These are phyloP conservation scores for Gasterosteus aculeatus DNA, from an alignment of 2,113 vertebrate species.

Conservation along the genomic window DNA sequence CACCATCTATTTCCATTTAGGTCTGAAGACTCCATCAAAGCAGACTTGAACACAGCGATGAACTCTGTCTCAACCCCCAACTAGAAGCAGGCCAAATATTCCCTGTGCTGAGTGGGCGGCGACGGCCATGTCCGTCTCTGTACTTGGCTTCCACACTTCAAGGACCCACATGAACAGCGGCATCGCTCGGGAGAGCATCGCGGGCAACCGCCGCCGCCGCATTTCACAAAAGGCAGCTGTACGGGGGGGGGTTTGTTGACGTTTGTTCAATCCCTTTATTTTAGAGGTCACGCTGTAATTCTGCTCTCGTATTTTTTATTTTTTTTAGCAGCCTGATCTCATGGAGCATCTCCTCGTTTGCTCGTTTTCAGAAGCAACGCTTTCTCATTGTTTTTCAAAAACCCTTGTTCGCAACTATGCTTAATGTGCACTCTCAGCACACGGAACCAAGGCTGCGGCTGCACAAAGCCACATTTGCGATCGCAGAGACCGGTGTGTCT, in stretches of 20 bases:
- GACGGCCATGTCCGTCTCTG: slow-evolving; percentile 10
- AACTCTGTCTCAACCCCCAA: not conserved
- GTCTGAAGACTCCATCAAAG: not conserved
- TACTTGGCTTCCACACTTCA: slow-evolving; percentile 46
- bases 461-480: not conserved
- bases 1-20: not conserved
- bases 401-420: not conserved
- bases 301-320: not conserved
- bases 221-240: slow-evolving; percentile 2
- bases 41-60: not conserved
- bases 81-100: not conserved
- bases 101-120: slow-evolving; percentile 31
- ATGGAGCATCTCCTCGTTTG: not conserved
- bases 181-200: slow-evolving; percentile 20
- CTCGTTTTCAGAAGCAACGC: slow-evolving; percentile 6
- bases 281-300: not conserved
- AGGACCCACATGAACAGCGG: slow-evolving; percentile 41
- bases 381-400: slow-evolving; percentile 8
- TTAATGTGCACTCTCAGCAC: slow-evolving; percentile 1
- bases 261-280: not conserved
- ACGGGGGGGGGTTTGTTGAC: not conserved
- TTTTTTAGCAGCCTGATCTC: slow-evolving; percentile 1
- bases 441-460: not conserved
- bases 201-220: slow-evolving; percentile 12
- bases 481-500: slow-evolving; percentile 10